A percentile compares a stretch with the other conserved stretches of the same genome.
Evolutionary conservation across 92 coral and sea anemone species (phyloP).

Genomic region (Galaxea fascicularis): DNA sequence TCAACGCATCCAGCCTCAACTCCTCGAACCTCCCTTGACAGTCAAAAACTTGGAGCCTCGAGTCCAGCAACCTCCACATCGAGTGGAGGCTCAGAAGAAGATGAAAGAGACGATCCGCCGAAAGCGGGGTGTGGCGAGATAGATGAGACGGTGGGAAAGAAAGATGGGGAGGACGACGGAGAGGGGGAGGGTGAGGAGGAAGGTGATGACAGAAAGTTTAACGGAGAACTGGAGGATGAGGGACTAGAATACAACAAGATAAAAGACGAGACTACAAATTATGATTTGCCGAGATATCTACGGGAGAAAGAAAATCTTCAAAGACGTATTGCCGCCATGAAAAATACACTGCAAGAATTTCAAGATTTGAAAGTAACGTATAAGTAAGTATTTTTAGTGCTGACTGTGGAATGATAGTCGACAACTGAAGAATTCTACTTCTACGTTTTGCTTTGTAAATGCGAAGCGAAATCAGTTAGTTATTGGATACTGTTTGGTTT

Average conservation of each 20-base stretch:
- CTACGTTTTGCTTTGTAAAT: background rate
- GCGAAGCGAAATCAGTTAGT: background rate
- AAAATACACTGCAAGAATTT: slow-evolving; percentile 74
- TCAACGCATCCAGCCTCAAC: slow-evolving; percentile 40
- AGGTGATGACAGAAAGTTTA: background rate
- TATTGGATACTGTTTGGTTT: background rate
- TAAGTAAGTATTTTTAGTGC: slow-evolving; percentile 51
- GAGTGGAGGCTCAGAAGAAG: slow-evolving; percentile 34
- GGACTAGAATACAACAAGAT: background rate
- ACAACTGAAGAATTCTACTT: too few relatives aligned
- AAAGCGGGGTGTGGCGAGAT: background rate
- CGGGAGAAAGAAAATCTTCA: slow-evolving; percentile 53
- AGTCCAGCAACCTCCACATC: slow-evolving; percentile 19
- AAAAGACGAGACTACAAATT: slow-evolving; percentile 12
- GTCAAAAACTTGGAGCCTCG: slow-evolving; percentile 2
- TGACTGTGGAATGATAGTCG: background rate
- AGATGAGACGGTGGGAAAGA: background rate
- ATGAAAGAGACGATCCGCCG: background rate
- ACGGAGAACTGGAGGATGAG: background rate
- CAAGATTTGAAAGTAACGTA: slow-evolving; percentile 73
- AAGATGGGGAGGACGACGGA: slow-evolving; percentile 3
- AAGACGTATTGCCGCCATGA: slow-evolving; percentile 70
- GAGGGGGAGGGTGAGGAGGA: background rate
- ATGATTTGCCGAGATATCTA: slow-evolving; percentile 14
- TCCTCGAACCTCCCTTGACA: slow-evolving; percentile 51